These are phyloP conservation scores for Diarsia rubi DNA, from an alignment of 2,888 invertebrate genomes.

Conservation along the genomic window DNA sequence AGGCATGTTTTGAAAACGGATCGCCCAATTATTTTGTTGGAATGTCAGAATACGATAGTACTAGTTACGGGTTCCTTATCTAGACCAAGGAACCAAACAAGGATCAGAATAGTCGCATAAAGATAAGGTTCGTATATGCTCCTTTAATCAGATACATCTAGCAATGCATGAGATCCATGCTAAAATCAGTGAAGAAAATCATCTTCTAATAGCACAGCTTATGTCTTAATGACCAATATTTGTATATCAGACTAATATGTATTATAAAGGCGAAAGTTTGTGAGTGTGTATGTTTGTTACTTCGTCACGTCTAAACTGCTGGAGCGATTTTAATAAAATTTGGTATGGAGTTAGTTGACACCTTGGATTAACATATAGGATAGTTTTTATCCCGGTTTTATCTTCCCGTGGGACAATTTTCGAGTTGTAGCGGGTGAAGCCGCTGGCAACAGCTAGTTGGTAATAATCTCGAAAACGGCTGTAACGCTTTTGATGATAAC, in stretches of 20 bases:
- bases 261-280: too few species aligned
- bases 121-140: conserved; percentile 24
- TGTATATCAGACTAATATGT: too few species aligned
- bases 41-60: conserved; percentile 16
- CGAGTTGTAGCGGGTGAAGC: too few species aligned
- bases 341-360: too few species aligned
- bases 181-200: conserved; percentile 18
- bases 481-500: not conserved
- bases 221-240: too few species aligned
- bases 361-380: too few species aligned
- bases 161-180: not conserved
- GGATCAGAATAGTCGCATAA: conserved; percentile 25
- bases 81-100: conserved; percentile 22
- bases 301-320: too few species aligned
- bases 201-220: conserved; percentile 9
- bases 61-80: conserved; percentile 32
- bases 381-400: too few species aligned
- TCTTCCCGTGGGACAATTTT: too few species aligned
- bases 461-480: not conserved
- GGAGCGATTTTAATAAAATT: too few species aligned
- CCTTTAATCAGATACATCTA: conserved; percentile 2
- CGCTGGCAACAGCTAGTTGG: too few species aligned
- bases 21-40: conserved; percentile 25
- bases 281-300: too few species aligned
- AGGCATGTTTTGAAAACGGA: not conserved